Percentiles rank a stretch among this genome's conserved stretches.
phyloP scores from a whole-genome alignment of 1,140 invertebrate genomes.

The Acyrthosiphon pisum region DNA sequence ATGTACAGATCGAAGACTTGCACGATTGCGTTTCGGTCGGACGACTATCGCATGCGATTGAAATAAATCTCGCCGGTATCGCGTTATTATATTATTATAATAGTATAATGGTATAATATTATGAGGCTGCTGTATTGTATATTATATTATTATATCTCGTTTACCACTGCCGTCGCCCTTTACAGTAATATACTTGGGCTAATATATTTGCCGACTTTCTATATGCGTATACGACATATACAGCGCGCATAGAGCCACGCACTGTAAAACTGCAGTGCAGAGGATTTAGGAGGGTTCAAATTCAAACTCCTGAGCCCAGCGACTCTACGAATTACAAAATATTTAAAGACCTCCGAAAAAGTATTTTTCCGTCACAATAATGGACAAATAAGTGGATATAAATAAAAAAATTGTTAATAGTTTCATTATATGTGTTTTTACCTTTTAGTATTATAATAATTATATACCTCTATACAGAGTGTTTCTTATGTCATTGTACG shows the following conservation, averaged over 20 bases:
- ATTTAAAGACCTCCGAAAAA: not conserved
- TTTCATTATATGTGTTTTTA: too few relatives aligned
- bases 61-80: not conserved
- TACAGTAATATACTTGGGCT: not conserved
- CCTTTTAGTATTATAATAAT: too few relatives aligned
- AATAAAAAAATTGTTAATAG: too few relatives aligned
- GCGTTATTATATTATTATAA: not conserved
- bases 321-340: too few relatives aligned
- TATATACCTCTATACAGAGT: too few relatives aligned
- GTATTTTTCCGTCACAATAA: not conserved
- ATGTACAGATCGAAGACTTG: not conserved
- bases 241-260: not conserved
- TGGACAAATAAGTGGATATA: not conserved
- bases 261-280: not conserved
- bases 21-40: not conserved
- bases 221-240: not conserved
- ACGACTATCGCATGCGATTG: not conserved
- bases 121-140: not conserved
- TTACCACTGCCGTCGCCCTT: not conserved
- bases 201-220: not conserved
- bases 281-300: too few relatives aligned
- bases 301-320: too few relatives aligned
- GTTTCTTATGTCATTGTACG: too few relatives aligned
- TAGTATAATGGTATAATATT: not conserved
- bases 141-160: not conserved